Conservation (phyloP, 2,888 invertebrate species). For the Drosophila parthenogenetica region DNA sequence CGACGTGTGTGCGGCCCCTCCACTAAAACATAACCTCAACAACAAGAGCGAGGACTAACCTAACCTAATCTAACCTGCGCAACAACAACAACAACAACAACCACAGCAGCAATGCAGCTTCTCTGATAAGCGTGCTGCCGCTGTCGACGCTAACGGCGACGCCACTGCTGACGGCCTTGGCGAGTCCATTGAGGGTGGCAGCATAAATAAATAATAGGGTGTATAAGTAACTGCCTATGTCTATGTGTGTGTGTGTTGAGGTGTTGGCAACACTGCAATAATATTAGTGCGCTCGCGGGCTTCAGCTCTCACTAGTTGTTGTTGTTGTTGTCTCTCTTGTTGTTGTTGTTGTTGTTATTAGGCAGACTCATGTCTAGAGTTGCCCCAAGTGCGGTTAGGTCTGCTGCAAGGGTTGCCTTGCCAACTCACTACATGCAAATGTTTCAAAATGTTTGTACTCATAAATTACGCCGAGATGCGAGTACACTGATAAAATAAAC, state of each 20-base stretch:
- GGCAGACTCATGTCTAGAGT: conserved; percentile 18
- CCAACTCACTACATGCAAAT: conserved; percentile 72
- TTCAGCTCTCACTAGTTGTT: conserved; percentile 23
- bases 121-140: conserved; percentile 59
- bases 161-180: conserved; percentile 48
- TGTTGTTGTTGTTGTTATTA: conserved; percentile 24
- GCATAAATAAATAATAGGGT: conserved; percentile 67
- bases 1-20: conserved; percentile 44
- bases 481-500: not conserved
- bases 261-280: conserved; percentile 61
- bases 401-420: conserved; percentile 24
- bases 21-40: conserved; percentile 68
- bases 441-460: conserved; percentile 57
- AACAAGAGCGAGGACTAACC: conserved; percentile 63
- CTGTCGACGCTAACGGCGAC: not conserved
- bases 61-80: conserved; percentile 57
- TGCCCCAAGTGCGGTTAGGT: conserved; percentile 20
- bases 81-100: conserved; percentile 39
- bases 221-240: conserved; percentile 43
- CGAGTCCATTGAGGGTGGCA: conserved; percentile 57
- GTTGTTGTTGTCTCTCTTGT: conserved; percentile 15
- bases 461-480: conserved; percentile 56
- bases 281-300: conserved; percentile 57
- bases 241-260: conserved; percentile 27
- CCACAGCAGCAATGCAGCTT: conserved; percentile 56